Evolutionary conservation across 2,888 invertebrate genomes (phyloP).

Genomic region (Drosophila buzzatii): DNA sequence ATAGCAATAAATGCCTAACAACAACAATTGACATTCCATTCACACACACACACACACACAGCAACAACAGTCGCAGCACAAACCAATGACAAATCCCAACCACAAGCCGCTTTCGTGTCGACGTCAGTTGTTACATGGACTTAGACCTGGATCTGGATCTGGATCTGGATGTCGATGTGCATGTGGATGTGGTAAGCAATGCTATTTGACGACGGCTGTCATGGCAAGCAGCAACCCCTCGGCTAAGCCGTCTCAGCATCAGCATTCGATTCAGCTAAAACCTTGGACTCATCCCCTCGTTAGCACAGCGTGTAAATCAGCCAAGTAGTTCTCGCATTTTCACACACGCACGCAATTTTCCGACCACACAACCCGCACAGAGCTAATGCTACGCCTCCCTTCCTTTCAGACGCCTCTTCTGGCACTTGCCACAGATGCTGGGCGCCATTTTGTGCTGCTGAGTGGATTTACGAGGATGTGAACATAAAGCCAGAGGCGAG

Average conservation of each 20-base stretch:
- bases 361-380: constrained; percentile 38
- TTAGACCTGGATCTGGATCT: constrained; percentile 22
- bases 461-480: constrained; percentile 72
- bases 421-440: constrained; percentile 68
- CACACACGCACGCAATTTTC: constrained; percentile 62
- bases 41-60: constrained; percentile 31
- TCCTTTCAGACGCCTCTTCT: constrained; percentile 32
- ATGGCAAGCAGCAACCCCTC: constrained; percentile 40
- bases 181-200: constrained; percentile 33
- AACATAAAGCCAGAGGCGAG: constrained; percentile 3
- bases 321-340: constrained; percentile 58
- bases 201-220: constrained; percentile 42
- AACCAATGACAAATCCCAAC: constrained; percentile 66
- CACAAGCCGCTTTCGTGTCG: constrained; percentile 59
- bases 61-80: constrained; percentile 3
- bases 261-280: not conserved
- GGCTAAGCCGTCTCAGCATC: constrained; percentile 28
- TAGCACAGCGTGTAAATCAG: constrained; percentile 76
- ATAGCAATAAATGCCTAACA: constrained; percentile 59
- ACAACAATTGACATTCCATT: constrained; percentile 57
- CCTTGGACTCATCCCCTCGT: constrained; percentile 75
- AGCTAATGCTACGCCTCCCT: constrained; percentile 52
- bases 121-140: constrained; percentile 65
- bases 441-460: constrained; percentile 68
- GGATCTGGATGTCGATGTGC: constrained; percentile 14